phyloP scores from a whole-genome alignment of 2,113 vertebrate genomes.

The Aegotheles bennettii region DNA sequence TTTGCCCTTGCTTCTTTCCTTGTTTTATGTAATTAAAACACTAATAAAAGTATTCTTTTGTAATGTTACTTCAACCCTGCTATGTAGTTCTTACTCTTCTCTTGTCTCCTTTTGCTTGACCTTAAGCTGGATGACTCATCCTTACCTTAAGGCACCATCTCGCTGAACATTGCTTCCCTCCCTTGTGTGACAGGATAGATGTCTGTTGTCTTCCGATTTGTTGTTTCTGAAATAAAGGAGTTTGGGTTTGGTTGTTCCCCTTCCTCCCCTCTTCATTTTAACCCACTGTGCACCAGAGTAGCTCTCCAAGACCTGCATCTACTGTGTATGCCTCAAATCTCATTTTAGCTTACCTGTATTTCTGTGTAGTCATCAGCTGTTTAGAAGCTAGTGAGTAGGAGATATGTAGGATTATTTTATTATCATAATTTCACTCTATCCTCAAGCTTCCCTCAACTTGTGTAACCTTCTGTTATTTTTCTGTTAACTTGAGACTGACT shows the following conservation, averaged over 20 bases:
- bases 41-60: not conserved
- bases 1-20: not conserved
- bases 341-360: not conserved
- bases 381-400: not conserved
- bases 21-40: not conserved
- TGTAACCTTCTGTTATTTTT: not conserved
- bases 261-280: not conserved
- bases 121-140: not conserved
- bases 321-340: not conserved
- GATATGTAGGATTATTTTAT: not conserved
- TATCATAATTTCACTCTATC: not conserved
- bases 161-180: not conserved
- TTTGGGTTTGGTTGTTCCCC: not conserved
- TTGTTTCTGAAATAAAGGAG: not conserved
- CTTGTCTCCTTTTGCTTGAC: not conserved
- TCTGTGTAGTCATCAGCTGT: not conserved
- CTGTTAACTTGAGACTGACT: not conserved
- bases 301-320: accelerated
- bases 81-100: not conserved
- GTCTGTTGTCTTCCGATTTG: not conserved
- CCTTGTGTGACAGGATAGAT: not conserved
- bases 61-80: not conserved
- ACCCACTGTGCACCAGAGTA: not conserved
- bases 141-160: not conserved
- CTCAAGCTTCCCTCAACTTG: not conserved